Evolutionary conservation across 2,113 vertebrate species (phyloP), one percentile per base, ranked within the genome.

Genomic region (Oreochromis aureus): DNA sequence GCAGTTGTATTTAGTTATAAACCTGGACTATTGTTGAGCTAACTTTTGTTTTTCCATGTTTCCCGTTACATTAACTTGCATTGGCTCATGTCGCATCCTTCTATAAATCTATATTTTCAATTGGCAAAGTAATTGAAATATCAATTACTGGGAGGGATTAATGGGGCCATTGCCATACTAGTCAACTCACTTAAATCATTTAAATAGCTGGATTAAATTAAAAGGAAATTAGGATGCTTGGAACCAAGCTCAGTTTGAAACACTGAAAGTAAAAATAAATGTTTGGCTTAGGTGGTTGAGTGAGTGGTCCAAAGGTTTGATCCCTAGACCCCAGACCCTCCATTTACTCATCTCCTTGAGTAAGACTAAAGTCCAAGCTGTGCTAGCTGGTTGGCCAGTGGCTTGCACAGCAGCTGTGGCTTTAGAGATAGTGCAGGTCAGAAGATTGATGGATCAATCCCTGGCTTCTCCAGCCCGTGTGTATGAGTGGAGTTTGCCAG

Each of bases 131-230:
- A 39, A 30, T 30, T 76, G 69, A 41, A 48, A 30, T 30, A 76
- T 76, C 24, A 30, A 12, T 3, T 30, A 48, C 71, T 18, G 41
- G 13, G 22, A 46, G 3, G 41, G 44, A 27, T 73, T 46, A 27
- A 1, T 30, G 41, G 2, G 41, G 11, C 22, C 0, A 1, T 27
- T 46, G 3, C 10, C 15, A 30, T 10, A 24, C 12, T 9, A 24
- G 7, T 16, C 66, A 6, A 2, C 10, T 36, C 32, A 2, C 19
- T 2, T 22, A 41, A 41, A 22, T 0, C 10, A 0, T 76, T 73
- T 48, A 0, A 76, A 2, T 48, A 48, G 39, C 24, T 11, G 9
- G 8, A 18, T 46, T 73, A 46, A 27, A 27, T 27, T 27, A 27
- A 27, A 27, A 27, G 4, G 27, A 27, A 27, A 18, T 46, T 73